Conservation (phyloP, 2,113 vertebrate species). For the Actenoides hombroni region DNA sequence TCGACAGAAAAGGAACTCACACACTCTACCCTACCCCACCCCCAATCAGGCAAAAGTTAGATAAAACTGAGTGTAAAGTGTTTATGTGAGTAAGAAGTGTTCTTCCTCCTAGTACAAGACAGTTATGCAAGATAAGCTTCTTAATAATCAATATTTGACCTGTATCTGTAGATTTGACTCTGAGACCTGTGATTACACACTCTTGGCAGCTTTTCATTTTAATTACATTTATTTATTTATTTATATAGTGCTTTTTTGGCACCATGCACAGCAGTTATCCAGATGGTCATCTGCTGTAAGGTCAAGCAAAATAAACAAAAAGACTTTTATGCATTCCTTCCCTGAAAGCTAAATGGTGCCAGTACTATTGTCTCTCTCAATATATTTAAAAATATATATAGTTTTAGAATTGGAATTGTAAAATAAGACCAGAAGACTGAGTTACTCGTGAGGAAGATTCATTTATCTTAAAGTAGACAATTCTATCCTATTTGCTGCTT, state of each 20-base stretch:
- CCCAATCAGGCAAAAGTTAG: background rate
- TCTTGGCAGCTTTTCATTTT: conserved; percentile 45
- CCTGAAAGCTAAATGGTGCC: background rate
- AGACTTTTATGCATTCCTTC: background rate
- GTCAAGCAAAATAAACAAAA: conserved; percentile 53
- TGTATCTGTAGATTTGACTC: background rate
- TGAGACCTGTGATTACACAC: background rate
- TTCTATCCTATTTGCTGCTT: background rate
- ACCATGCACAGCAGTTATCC: background rate
- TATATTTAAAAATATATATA: background rate
- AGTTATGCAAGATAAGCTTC: background rate
- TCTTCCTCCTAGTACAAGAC: background rate
- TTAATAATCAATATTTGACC: conserved; percentile 19
- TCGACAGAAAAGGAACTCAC: background rate
- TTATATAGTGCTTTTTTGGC: conserved; percentile 48
- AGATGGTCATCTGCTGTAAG: conserved; percentile 49
- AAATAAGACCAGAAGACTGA: background rate
- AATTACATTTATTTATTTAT: conserved; percentile 60
- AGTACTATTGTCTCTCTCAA: background rate
- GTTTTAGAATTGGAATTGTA: background rate
- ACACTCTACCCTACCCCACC: background rate
- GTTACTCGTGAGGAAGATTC: background rate
- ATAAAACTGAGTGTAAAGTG: background rate
- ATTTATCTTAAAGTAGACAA: background rate
- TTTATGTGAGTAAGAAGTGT: background rate